Evolutionary conservation across 92 coral and sea anemone species (phyloP), one percentile per base, ranked within the genome.

Genomic region (Actinostola sp.): DNA sequence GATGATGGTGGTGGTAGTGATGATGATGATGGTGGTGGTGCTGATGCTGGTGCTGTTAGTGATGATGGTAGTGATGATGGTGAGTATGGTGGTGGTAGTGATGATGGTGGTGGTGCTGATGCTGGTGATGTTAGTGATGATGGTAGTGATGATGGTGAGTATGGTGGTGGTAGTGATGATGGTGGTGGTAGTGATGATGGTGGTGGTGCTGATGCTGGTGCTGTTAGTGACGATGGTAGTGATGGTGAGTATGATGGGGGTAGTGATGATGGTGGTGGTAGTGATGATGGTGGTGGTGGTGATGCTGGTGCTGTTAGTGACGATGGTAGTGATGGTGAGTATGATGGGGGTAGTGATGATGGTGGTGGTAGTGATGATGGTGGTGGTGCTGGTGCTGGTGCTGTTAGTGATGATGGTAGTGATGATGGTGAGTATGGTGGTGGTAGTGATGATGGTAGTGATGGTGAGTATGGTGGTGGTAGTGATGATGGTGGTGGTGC

Each of bases 401-500:
- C 17, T 19, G 30, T 6, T 53, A 25, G 14, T 53, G 59, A 53
- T n/a, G 28, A 8, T 53, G 59, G 14, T 23, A 7, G 14, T 53
- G 59, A 28, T 53, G 59, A 25, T 25, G 28, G 2, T 53, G 30
- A 48, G 13, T n/a, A 17, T 14, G 5, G 54, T 48, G 54, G 16
- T 48, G 54, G 54, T 17, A 23, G 3, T 48, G 54, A 14, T 48
- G 54, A 48, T 48, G 54, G 2, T 48, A 23, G 16, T 48, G 54
- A 17, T 14, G 5, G 21, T 48, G 54, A 48, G 13, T n/a, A 14
- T 48, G 82, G 32, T 38, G 82, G 28, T 63, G 59, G 3, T n/a
- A 11, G 8, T n/a, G 59, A 53, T 19, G 27, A 20, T 23, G 59
- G 6, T 53, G 59, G 14, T n/a, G 59, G 25, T 4, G 28, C 1